These are phyloP conservation scores for Cryptocephalus primarius DNA, from an alignment of 2,888 invertebrate species.

Conservation along the genomic window DNA sequence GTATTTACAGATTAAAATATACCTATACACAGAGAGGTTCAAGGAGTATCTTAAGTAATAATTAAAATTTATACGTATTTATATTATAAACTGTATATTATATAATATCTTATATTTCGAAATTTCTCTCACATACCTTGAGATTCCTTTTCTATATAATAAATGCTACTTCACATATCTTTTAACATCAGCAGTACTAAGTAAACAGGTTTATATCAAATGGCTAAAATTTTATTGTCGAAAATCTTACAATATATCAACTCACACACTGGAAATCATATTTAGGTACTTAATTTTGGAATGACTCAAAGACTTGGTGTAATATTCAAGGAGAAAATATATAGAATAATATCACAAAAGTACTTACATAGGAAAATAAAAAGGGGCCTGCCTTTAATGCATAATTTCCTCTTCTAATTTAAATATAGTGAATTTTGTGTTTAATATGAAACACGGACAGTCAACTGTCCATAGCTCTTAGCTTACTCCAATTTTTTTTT, in stretches of 20 bases:
- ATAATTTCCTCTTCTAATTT: no score
- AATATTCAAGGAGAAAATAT: no score
- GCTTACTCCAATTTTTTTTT: no score
- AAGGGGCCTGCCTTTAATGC: no score
- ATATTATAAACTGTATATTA: constrained; percentile 33
- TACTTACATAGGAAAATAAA: no score
- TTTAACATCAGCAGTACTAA: constrained; percentile 34
- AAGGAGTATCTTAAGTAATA: constrained; percentile 28
- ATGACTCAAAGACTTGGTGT: constrained; percentile 23
- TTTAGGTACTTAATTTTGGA: constrained; percentile 39
- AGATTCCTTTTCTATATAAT: constrained; percentile 27
- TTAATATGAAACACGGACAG: no score
- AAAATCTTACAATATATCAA: constrained; percentile 34
- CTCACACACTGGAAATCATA: constrained; percentile 36
- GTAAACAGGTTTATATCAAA: constrained; percentile 38
- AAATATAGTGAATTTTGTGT: no score
- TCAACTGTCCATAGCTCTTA: no score
- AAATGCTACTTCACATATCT: constrained; percentile 35
- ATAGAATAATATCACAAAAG: no score
- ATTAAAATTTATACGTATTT: constrained; percentile 33
- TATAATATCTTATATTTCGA: constrained; percentile 22
- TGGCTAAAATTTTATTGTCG: constrained; percentile 38
- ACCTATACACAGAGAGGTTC: constrained; percentile 30
- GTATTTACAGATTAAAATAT: constrained; percentile 26
- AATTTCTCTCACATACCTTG: constrained; percentile 34